phyloP scores from a whole-genome alignment of 2,113 vertebrate genomes.

The Dolichallabes microphthalmus region DNA sequence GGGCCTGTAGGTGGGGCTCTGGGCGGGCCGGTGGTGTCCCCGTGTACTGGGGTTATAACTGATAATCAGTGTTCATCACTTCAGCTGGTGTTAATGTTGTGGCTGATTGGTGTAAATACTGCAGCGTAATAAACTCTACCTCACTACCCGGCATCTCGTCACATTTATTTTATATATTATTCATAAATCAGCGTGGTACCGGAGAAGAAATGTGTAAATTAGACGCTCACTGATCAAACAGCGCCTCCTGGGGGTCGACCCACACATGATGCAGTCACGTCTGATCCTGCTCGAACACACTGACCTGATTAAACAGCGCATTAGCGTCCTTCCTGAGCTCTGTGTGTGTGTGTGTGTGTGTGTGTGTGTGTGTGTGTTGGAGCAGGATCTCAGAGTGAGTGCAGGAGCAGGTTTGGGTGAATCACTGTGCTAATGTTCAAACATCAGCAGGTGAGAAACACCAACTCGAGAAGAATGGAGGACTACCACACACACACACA shows the following conservation, averaged over 20 bases:
- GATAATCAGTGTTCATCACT: too few relatives aligned
- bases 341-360: background rate
- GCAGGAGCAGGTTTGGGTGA: background rate
- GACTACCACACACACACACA: constrained; percentile 41
- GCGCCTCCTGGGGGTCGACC: background rate
- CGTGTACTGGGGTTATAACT: too few relatives aligned
- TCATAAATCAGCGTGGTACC: too few relatives aligned
- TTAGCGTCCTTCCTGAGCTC: background rate
- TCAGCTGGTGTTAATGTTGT: too few relatives aligned
- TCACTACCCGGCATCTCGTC: too few relatives aligned
- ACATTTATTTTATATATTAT: too few relatives aligned
- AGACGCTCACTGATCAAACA: background rate
- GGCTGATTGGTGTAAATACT: too few relatives aligned
- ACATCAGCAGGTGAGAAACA: constrained; percentile 32
- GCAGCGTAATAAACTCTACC: too few relatives aligned
- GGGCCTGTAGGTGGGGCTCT: too few relatives aligned
- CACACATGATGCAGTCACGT: background rate
- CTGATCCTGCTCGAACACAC: background rate
- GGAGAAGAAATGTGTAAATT: too few relatives aligned
- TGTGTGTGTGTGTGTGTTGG: background rate
- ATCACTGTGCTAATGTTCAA: constrained; percentile 21
- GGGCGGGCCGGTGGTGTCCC: too few relatives aligned
- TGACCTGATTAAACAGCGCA: background rate
- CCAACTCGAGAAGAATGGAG: constrained; percentile 46
- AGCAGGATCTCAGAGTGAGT: background rate